A percentile compares a stretch with the other conserved stretches of the same genome.
Conservation (phyloP, 2,888 invertebrate species). For the Phoronis australis region DNA sequence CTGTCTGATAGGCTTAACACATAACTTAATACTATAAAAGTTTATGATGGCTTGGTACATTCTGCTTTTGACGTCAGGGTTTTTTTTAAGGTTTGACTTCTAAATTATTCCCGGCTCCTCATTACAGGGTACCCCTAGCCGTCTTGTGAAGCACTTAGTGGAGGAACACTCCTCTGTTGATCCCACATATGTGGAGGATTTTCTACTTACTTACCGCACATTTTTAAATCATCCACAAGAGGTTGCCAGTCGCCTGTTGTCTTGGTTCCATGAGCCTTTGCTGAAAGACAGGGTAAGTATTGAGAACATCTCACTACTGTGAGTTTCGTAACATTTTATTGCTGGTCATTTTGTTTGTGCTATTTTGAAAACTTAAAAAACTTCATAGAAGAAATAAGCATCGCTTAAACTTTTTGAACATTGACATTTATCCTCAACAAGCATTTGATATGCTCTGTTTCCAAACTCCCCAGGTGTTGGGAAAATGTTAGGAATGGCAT, state of each 20-base stretch:
- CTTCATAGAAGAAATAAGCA: too few species aligned
- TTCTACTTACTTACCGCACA: slow-evolving; percentile 91
- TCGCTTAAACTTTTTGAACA: too few species aligned
- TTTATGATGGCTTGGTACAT: background rate
- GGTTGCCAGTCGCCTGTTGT: slow-evolving; percentile 65
- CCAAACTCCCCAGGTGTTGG: too few species aligned
- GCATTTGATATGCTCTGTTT: too few species aligned
- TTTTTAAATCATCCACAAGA: slow-evolving; percentile 83
- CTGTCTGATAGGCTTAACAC: too few species aligned
- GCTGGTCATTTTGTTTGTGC: too few species aligned
- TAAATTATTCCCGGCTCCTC: slow-evolving; percentile 6
- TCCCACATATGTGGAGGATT: slow-evolving; percentile 98
- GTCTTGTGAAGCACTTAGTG: slow-evolving; percentile 85
- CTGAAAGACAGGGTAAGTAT: slow-evolving; percentile 50
- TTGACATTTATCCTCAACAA: too few species aligned
- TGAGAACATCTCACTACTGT: too few species aligned
- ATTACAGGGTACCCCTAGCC: slow-evolving; percentile 72
- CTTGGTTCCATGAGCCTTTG: slow-evolving; percentile 40
- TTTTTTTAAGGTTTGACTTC: background rate
- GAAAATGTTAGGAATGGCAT: too few species aligned
- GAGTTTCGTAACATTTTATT: too few species aligned
- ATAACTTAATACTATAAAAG: background rate
- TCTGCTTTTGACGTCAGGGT: background rate
- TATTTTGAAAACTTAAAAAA: too few species aligned
- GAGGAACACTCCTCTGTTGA: slow-evolving; percentile 84